Evolutionary conservation across 2,888 invertebrate genomes (phyloP), one percentile per base, ranked within the genome.

Genomic region (Dinocampus coccinellae): DNA sequence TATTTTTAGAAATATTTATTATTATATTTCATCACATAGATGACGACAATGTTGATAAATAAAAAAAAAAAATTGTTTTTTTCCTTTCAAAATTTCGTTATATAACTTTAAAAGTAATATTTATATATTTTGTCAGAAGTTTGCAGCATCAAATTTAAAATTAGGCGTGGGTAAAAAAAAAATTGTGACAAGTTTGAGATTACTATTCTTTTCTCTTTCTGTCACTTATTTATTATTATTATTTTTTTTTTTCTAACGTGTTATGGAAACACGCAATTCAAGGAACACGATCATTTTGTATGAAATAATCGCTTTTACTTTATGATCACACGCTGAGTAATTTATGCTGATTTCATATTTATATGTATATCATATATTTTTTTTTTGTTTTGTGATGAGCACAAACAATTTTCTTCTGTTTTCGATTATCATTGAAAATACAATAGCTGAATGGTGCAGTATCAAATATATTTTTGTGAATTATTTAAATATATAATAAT

Each of bases 281-380:
- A 36, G 6, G 36, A 55, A 11, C 7, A 42, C n/a, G 26, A 55
- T 39, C 1, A 24, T 57, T 22, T 20, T 57, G 57, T 42, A 62
- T 71, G 61, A 36, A 67, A 66, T 62, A 71, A 71, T 71, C 42
- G 55, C 55, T 67, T 29, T 71, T 66, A 62, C 66, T 60, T 33
- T 20, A 34, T 33, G 61, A 75, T 73, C 75, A 72, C 75, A 72
- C 73, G 70, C 47, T 64, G n/a, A 73, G 72, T 75, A 73, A 75
- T 70, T 70, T 73, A 72, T 70, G 57, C 68, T 22, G 42, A 34
- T 16, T 33, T 65, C 20, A 16, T 33, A 47, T 62, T n/a, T 62
- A 1, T n/a, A n/a, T n/a, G n/a, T n/a, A n/a, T n/a, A n/a, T n/a
- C n/a, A n/a, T n/a, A n/a, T n/a, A n/a, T n/a, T n/a, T n/a, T n/a